phyloP scores from a whole-genome alignment of 1,140 invertebrate species.

The Megalopta genalis region DNA sequence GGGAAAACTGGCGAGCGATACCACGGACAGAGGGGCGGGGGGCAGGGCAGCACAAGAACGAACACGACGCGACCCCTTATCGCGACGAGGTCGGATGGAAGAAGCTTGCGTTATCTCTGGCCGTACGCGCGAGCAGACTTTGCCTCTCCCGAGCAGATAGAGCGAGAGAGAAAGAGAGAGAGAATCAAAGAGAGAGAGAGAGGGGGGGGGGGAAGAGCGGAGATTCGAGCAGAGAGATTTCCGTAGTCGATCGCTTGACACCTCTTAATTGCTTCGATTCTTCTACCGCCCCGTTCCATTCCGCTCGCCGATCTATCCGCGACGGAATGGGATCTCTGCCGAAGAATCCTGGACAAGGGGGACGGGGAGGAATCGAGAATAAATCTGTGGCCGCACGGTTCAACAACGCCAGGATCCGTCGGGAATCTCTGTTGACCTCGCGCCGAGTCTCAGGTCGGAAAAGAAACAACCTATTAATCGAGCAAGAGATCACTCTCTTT shows the following conservation, averaged over 20 bases:
- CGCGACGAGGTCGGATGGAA: conserved; percentile 6
- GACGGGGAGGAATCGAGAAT: too few species aligned
- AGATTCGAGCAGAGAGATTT: not conserved
- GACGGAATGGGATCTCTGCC: not conserved
- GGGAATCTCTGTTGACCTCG: too few species aligned
- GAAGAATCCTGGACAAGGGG: too few species aligned
- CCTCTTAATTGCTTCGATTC: conserved; percentile 21
- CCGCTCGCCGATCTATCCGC: too few species aligned
- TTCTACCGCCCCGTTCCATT: not conserved
- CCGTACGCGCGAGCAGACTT: not conserved
- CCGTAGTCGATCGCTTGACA: conserved; percentile 15
- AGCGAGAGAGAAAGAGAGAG: too few species aligned
- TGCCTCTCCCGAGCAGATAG: not conserved
- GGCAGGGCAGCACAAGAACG: not conserved
- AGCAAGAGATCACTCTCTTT: too few species aligned
- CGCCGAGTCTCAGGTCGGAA: too few species aligned
- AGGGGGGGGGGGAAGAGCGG: too few species aligned
- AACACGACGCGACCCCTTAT: conserved; percentile 25
- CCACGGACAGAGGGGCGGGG: not conserved
- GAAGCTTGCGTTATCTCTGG: conserved; percentile 3
- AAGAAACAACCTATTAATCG: too few species aligned
- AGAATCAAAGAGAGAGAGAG: too few species aligned
- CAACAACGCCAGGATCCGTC: too few species aligned
- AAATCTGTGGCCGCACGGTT: too few species aligned
- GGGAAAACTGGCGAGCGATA: conserved; percentile 9